Conservation (phyloP, 1,140 invertebrate species). For the Calephelis virginiensis region DNA sequence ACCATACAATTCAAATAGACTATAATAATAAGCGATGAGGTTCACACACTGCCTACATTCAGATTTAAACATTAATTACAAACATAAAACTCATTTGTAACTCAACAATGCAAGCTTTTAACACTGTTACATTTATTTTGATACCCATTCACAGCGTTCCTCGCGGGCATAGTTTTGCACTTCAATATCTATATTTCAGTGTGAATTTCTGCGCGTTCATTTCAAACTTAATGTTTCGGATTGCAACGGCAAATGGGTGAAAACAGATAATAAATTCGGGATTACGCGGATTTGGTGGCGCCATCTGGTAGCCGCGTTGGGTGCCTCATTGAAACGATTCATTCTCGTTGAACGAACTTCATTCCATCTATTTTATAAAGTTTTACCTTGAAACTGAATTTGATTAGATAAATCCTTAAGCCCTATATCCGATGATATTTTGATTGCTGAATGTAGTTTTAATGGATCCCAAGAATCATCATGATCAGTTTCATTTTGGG, state of each 20-base stretch:
- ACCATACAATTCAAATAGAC: no score
- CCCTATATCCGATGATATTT: no score
- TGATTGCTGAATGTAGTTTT: no score
- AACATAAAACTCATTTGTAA: not conserved
- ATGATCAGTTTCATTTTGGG: no score
- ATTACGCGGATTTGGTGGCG: conserved; percentile 51
- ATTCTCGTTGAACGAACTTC: conserved; percentile 19
- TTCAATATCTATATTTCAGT: conserved; percentile 36
- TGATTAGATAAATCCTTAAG: no score
- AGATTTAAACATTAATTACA: not conserved
- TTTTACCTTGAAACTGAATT: not conserved
- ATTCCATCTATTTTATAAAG: conserved; percentile 5
- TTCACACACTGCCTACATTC: no score
- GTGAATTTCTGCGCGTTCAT: conserved; percentile 47
- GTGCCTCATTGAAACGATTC: conserved; percentile 27
- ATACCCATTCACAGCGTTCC: conserved; percentile 25
- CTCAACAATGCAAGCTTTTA: not conserved
- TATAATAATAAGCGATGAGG: no score
- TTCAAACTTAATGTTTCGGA: conserved; percentile 39
- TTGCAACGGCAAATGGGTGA: conserved; percentile 49
- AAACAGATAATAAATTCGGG: conserved; percentile 65
- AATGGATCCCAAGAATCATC: no score
- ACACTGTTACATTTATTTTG: conserved; percentile 24
- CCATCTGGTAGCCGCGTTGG: conserved; percentile 47
- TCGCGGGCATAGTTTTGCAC: conserved; percentile 27